Evolutionary conservation across 1,140 invertebrate species (phyloP).

Genomic region (fruit fly (Drosophila melanogaster)): DNA sequence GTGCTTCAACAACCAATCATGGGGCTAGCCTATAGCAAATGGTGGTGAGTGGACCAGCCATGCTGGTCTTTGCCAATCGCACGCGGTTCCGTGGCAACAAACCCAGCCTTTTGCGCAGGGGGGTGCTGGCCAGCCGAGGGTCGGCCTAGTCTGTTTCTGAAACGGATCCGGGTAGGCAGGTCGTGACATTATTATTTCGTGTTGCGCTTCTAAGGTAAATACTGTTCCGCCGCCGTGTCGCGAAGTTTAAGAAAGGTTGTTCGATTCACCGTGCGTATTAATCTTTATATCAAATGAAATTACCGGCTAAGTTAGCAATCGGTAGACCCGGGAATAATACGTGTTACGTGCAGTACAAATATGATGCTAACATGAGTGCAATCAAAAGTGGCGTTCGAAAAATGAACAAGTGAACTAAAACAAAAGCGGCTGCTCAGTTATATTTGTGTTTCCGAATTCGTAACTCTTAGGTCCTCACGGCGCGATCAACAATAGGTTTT

Average conservation of each 20-base stretch:
- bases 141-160: constrained; percentile 21
- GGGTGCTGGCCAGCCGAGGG: constrained; percentile 8
- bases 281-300: not conserved
- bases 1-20: constrained; percentile 41
- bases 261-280: not conserved
- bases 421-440: constrained; percentile 51
- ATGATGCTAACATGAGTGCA: not conserved
- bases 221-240: constrained; percentile 32
- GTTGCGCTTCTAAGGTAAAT: constrained; percentile 26
- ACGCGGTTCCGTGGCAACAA: constrained; percentile 12
- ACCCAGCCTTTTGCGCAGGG: not conserved
- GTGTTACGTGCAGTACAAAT: not conserved
- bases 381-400: constrained; percentile 13
- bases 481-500: constrained; percentile 6
- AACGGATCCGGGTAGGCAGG: constrained; percentile 31
- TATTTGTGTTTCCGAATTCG: constrained; percentile 4
- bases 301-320: not conserved
- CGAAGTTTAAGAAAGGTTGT: not conserved
- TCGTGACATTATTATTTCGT: constrained; percentile 43
- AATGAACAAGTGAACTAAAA: constrained; percentile 65
- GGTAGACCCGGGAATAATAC: not conserved
- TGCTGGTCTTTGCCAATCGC: constrained; percentile 41
- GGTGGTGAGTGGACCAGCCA: constrained; percentile 14
- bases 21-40: constrained; percentile 4
- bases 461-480: not conserved